Percentiles rank a stretch among this genome's conserved stretches.
phyloP scores from a whole-genome alignment of 2,113 vertebrate species.

The Prionailurus viverrinus region DNA sequence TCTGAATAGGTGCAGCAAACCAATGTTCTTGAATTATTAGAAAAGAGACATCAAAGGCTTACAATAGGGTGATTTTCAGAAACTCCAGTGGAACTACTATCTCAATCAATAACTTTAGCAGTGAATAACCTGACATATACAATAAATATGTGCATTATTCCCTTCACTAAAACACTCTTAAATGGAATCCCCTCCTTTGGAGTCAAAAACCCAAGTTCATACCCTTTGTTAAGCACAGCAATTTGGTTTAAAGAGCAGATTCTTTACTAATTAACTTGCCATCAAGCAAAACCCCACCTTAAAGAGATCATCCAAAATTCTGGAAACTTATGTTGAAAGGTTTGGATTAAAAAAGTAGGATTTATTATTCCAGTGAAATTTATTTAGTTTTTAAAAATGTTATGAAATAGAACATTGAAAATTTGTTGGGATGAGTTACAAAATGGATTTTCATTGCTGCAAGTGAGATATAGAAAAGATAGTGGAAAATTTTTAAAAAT shows the following conservation, averaged over 20 bases:
- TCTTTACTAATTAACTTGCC: constrained; percentile 9
- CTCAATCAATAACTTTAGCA: neutral
- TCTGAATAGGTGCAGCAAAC: constrained; percentile 70
- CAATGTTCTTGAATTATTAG: constrained; percentile 44
- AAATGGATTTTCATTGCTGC: neutral
- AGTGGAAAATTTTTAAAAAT: neutral
- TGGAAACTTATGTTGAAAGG: neutral
- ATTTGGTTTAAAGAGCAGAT: constrained; percentile 33
- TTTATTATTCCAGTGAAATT: neutral
- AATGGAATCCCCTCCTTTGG: neutral
- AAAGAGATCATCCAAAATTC: neutral
- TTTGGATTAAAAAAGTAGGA: neutral
- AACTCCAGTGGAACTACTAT: neutral
- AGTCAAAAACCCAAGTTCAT: constrained; percentile 30
- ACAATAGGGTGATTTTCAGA: constrained; percentile 56
- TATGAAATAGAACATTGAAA: neutral
- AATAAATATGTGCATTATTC: neutral
- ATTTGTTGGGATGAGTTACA: neutral
- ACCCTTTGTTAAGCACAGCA: neutral
- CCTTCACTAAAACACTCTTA: neutral
- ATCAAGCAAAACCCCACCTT: neutral
- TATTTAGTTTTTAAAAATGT: constrained; percentile 24
- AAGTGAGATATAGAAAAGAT: neutral
- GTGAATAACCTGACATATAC: neutral
- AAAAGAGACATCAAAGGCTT: constrained; percentile 61